Percentiles rank a stretch among this genome's conserved stretches.
These are phyloP conservation scores for Phrynosoma platyrhinos DNA, from an alignment of 2,113 vertebrate species.

Conservation along the genomic window DNA sequence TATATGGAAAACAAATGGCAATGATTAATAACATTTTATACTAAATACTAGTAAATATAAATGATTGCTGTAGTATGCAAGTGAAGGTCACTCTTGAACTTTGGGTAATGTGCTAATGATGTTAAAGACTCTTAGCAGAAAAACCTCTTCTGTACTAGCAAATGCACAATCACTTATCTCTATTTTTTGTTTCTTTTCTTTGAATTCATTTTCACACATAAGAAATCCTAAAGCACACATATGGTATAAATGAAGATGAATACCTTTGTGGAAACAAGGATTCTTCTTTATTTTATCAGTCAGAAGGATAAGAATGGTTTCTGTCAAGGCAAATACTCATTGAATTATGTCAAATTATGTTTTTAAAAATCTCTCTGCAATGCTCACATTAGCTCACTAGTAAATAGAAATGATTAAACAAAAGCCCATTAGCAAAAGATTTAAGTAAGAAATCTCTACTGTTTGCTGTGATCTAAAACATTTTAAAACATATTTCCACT, in stretches of 20 bases:
- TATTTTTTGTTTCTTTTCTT: neutral
- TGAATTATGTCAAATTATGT: neutral
- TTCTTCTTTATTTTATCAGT: neutral
- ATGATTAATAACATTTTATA: slow-evolving; percentile 41
- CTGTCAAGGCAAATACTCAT: neutral
- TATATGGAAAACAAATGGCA: slow-evolving; percentile 32
- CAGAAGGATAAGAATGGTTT: neutral
- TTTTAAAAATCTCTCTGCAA: neutral
- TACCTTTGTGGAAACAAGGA: neutral
- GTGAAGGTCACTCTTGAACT: slow-evolving; percentile 44
- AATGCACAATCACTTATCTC: slow-evolving; percentile 14
- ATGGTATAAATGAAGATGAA: neutral
- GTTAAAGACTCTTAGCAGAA: slow-evolving; percentile 30
- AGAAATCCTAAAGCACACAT: neutral
- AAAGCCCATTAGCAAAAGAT: neutral
- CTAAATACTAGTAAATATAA: slow-evolving; percentile 34
- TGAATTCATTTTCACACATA: neutral
- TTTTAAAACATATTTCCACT: neutral
- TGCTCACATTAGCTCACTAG: neutral
- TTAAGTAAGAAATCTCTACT: too few relatives aligned
- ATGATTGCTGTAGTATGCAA: slow-evolving; percentile 22
- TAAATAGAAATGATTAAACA: neutral
- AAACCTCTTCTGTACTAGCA: slow-evolving; percentile 1
- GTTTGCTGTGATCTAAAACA: neutral
- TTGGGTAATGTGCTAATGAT: slow-evolving; percentile 32